Base-by-base conservation (phyloP, 2,113 vertebrate species). In the Cebidichthys violaceus region DNA sequence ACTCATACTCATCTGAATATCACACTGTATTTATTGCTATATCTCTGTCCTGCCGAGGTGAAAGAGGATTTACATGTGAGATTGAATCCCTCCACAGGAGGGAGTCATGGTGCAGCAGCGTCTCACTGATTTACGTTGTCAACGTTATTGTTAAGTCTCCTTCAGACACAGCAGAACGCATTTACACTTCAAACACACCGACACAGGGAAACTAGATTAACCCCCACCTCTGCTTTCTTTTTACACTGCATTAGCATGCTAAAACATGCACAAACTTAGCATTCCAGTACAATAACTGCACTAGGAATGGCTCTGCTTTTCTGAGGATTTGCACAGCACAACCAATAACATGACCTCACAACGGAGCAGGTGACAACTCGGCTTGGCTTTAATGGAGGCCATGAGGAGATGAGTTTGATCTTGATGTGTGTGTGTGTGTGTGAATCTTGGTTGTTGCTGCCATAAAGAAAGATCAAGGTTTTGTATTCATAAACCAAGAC, bases 101-200 rank as follows among this genome's bases (percentile, higher is more conserved):
- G 70, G 80, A 76, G 84, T 60, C 70, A 37, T 15, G 9, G 50
- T 2, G 9, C 72, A 24, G 66, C 74, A 41, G 39, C 55, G 13
- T 62, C 55, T 74, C 35, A 33, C 69, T 17, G 3, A 74, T 87
- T 35, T 14, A 68, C 75, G 76, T 39, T 20, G 11, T 59, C n/a
- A 33, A 70, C 81, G 66, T 86, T 13, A 31, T 69, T 79, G 75
- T 81, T 73, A 35, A 35, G 27, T 62, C 74, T 82, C 61, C 45
- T 67, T 68, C 73, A 82, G 52, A 77, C 41, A 75, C 33, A 82
- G 68, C 59, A 70, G 57, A 80, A 60, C 60, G 60, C 79, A 87
- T 91, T 92, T 86, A 87, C 79, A 86, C 79, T 87, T 88, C 82
- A 88, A 88, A 88, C 85, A 61, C 69, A 71, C 72, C 60, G 52